A percentile compares a stretch with the other conserved stretches of the same genome.
Conservation (phyloP, 2,888 invertebrate genomes). For the Operophtera brumata region DNA sequence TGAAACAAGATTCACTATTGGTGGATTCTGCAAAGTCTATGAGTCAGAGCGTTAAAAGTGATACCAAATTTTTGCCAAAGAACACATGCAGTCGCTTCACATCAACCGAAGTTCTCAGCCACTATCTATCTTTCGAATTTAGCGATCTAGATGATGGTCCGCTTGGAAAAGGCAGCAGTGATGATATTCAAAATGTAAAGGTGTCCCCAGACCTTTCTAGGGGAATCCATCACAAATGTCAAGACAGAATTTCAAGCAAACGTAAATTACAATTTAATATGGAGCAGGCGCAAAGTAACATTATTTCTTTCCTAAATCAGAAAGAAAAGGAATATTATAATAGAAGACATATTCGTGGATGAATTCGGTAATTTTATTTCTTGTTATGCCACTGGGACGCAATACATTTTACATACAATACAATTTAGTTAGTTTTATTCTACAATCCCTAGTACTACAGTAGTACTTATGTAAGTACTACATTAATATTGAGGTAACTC, state of each 20-base stretch:
- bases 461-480: too few relatives aligned
- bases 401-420: too few relatives aligned
- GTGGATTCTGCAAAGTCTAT: constrained; percentile 13
- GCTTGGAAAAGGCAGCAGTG: constrained; percentile 31
- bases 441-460: too few relatives aligned
- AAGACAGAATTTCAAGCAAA: neutral
- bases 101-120: constrained; percentile 19
- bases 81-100: constrained; percentile 32
- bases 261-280: constrained; percentile 30
- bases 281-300: constrained; percentile 46
- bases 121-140: constrained; percentile 36
- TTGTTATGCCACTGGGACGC: too few relatives aligned
- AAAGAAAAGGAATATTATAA: constrained; percentile 57
- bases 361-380: neutral
- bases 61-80: constrained; percentile 37
- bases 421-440: too few relatives aligned
- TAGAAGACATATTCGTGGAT: neutral
- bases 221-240: neutral
- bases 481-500: too few relatives aligned
- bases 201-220: neutral
- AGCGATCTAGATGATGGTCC: constrained; percentile 42
- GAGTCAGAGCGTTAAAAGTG: constrained; percentile 35
- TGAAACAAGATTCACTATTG: constrained; percentile 11
- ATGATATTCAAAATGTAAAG: neutral
- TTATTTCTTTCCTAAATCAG: constrained; percentile 52